Percentiles rank a stretch among this genome's conserved stretches.
phyloP scores from a whole-genome alignment of 2,113 vertebrate species.

The Apaloderma vittatum region DNA sequence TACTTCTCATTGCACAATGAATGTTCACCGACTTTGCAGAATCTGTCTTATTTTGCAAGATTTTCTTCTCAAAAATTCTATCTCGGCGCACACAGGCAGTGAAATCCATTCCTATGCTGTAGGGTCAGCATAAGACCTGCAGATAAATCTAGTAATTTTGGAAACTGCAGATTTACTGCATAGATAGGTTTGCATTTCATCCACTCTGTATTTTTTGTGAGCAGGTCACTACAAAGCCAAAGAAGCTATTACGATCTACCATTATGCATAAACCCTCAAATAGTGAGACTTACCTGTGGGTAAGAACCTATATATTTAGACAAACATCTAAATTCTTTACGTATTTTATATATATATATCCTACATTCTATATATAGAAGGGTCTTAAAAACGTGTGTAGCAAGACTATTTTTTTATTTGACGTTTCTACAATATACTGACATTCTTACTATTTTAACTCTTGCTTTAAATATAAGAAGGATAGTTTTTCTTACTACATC shows the following conservation, averaged over 20 bases:
- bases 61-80: background rate
- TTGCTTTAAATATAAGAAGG: background rate
- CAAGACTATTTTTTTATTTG: background rate
- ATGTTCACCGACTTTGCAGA: background rate
- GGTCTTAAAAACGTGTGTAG: background rate
- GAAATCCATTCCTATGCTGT: background rate
- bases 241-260: background rate
- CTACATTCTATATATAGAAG: background rate
- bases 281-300: background rate
- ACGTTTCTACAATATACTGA: background rate
- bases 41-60: background rate
- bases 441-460: background rate
- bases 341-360: background rate
- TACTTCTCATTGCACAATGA: background rate
- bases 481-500: background rate
- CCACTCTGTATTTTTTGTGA: background rate
- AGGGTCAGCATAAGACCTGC: background rate
- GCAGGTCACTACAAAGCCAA: background rate
- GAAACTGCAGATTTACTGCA: background rate
- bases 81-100: rapidly evolving
- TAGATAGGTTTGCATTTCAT: background rate
- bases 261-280: background rate
- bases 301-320: background rate
- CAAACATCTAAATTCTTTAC: background rate
- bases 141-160: background rate